Conservation (phyloP, 2,888 invertebrate species). For the Cactoblastis cactorum region DNA sequence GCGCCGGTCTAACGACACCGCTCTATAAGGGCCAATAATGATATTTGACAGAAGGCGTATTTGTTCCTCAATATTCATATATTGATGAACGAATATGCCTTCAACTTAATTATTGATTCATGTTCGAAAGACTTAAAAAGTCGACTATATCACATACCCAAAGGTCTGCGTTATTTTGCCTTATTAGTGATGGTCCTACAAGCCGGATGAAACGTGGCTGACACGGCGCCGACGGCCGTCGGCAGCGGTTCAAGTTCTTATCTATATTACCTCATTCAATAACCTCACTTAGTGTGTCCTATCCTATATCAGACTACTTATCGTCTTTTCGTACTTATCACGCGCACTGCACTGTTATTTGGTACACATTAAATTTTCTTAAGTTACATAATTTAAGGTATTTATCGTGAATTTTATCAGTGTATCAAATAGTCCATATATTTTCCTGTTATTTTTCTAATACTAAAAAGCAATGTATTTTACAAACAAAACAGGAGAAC, state of each 20-base stretch:
- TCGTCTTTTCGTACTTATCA: constrained; percentile 65
- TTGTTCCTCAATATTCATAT: background rate
- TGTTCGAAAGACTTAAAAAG: constrained; percentile 1
- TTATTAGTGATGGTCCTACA: background rate
- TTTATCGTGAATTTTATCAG: constrained; percentile 67
- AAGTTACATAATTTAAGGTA: constrained; percentile 66
- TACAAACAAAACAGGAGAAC: constrained; percentile 78
- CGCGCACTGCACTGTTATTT: constrained; percentile 74
- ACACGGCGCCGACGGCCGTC: constrained; percentile 24
- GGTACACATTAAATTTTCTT: constrained; percentile 66
- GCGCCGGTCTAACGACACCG: background rate
- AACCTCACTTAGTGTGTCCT: constrained; percentile 61
- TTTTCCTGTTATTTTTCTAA: constrained; percentile 77
- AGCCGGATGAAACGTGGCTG: background rate
- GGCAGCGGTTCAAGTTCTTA: constrained; percentile 43
- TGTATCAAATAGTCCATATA: constrained; percentile 71
- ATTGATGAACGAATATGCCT: too few species aligned
- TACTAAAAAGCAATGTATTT: constrained; percentile 77
- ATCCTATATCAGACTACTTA: constrained; percentile 53
- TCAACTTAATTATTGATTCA: background rate
- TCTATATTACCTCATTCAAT: constrained; percentile 70
- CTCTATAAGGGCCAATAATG: background rate
- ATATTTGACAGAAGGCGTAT: background rate
- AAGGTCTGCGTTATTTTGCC: background rate
- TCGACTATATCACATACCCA: constrained; percentile 3